Evolutionary conservation across 2,113 vertebrate genomes (phyloP).

Genomic region (Ailurus styani): DNA sequence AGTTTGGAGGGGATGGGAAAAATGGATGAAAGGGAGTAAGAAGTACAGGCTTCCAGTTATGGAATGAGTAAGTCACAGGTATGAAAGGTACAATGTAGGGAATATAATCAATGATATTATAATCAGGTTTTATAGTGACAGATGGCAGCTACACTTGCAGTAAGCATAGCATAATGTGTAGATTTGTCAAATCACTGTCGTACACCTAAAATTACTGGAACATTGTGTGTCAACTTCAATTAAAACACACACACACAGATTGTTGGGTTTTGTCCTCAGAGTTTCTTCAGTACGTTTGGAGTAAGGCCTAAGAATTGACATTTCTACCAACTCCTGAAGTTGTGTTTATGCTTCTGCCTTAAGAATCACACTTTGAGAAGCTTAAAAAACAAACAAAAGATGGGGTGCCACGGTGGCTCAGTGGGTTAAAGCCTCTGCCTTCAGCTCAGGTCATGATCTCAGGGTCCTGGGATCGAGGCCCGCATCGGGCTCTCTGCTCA

Average conservation of each 20-base stretch:
- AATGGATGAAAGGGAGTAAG: not conserved
- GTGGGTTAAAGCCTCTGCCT: too few relatives aligned
- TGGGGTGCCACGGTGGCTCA: too few relatives aligned
- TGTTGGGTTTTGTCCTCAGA: not conserved
- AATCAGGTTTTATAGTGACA: not conserved
- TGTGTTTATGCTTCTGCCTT: not conserved
- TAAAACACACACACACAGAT: not conserved
- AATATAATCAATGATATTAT: not conserved
- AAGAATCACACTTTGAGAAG: not conserved
- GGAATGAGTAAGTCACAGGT: not conserved
- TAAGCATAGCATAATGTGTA: not conserved
- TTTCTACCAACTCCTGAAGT: not conserved
- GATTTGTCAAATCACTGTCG: not conserved
- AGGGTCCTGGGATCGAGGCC: too few relatives aligned
- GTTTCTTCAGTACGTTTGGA: not conserved
- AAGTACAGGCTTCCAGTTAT: not conserved
- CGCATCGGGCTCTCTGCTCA: too few relatives aligned
- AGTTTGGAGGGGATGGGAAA: not conserved
- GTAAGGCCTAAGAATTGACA: not conserved
- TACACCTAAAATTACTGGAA: not conserved
- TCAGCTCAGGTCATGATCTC: too few relatives aligned
- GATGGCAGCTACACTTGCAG: not conserved
- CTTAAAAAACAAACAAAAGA: not conserved
- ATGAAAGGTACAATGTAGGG: not conserved
- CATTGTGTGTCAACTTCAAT: not conserved